phyloP scores from a whole-genome alignment of 2,888 invertebrate genomes.

The Ichneumon xanthorius region DNA sequence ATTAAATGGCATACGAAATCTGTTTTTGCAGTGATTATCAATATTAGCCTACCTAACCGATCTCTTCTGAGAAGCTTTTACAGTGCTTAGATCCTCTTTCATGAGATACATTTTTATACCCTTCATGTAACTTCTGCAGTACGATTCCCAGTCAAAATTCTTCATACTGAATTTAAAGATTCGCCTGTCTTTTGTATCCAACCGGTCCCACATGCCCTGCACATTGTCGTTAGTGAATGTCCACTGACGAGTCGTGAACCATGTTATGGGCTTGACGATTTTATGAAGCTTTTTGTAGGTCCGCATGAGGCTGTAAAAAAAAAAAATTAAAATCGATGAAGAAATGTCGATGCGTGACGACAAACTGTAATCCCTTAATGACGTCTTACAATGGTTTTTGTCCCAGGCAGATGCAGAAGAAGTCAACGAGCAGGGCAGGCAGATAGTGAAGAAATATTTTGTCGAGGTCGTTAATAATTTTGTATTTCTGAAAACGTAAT shows the following conservation, averaged over 20 bases:
- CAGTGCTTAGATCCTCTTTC: slow-evolving; percentile 90
- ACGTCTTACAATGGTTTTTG: slow-evolving; percentile 88
- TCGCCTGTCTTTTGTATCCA: slow-evolving; percentile 85
- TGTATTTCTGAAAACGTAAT: slow-evolving; percentile 85
- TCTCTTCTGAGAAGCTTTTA: slow-evolving; percentile 88
- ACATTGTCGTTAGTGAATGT: slow-evolving; percentile 89
- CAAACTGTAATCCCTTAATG: background rate
- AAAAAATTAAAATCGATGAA: slow-evolving; percentile 33
- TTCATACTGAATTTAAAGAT: slow-evolving; percentile 91
- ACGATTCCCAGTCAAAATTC: slow-evolving; percentile 90
- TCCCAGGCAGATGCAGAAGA: slow-evolving; percentile 87
- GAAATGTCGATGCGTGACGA: background rate
- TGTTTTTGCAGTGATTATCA: background rate
- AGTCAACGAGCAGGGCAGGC: slow-evolving; percentile 90
- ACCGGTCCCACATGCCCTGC: slow-evolving; percentile 86
- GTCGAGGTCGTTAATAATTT: slow-evolving; percentile 86
- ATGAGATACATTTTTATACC: slow-evolving; percentile 92
- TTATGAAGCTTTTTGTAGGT: slow-evolving; percentile 93
- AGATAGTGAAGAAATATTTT: slow-evolving; percentile 89
- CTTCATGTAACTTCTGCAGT: slow-evolving; percentile 89
- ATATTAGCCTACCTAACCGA: slow-evolving; percentile 86
- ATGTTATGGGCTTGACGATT: slow-evolving; percentile 90
- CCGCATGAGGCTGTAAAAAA: slow-evolving; percentile 89
- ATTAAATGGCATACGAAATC: background rate
- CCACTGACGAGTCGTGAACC: slow-evolving; percentile 90